Percentiles rank a stretch among this genome's conserved stretches.
phyloP scores from a whole-genome alignment of 2,888 invertebrate species.

The Lypha dubia region DNA sequence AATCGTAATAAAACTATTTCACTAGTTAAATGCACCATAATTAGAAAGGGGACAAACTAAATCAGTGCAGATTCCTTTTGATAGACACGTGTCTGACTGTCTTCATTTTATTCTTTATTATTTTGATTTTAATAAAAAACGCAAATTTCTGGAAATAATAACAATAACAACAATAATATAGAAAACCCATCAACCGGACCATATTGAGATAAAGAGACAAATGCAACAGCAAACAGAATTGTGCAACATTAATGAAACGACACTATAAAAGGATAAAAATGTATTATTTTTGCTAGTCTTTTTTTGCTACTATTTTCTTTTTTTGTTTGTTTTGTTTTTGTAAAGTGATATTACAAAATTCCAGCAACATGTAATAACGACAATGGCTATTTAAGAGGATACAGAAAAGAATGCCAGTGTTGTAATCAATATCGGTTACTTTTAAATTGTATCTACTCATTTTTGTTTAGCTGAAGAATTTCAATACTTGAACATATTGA shows the following conservation, averaged over 20 bases:
- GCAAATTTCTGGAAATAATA: constrained; percentile 71
- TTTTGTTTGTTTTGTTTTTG: constrained; percentile 36
- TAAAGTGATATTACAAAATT: constrained; percentile 72
- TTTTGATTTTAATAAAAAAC: constrained; percentile 22
- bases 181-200: constrained; percentile 52
- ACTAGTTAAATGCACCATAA: constrained; percentile 63
- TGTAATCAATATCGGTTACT: constrained; percentile 62
- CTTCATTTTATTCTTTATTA: neutral
- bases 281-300: constrained; percentile 35
- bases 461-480: constrained; percentile 34
- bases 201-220: constrained; percentile 59
- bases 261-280: constrained; percentile 70
- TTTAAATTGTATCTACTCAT: constrained; percentile 43
- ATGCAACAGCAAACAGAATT: constrained; percentile 47
- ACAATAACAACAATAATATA: constrained; percentile 41
- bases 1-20: constrained; percentile 46
- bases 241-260: constrained; percentile 65
- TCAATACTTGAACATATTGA: constrained; percentile 35
- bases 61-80: constrained; percentile 62
- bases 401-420: constrained; percentile 15
- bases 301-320: neutral
- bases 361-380: constrained; percentile 62
- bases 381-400: constrained; percentile 37
- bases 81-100: constrained; percentile 71
- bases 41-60: constrained; percentile 56